phyloP scores from a whole-genome alignment of 2,888 invertebrate genomes.

The Nomada fucata region DNA sequence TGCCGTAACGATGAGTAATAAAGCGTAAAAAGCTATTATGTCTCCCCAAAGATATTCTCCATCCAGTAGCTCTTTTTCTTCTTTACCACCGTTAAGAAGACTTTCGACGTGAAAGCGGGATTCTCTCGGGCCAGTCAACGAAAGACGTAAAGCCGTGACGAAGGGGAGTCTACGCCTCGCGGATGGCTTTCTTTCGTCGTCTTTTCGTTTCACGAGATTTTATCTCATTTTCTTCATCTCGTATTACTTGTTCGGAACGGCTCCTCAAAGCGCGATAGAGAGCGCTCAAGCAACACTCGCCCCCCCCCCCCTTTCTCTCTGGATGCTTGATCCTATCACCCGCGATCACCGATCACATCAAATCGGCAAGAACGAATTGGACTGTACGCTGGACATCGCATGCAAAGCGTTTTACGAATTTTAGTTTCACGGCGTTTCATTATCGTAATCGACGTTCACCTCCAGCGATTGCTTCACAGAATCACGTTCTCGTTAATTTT shows the following conservation, averaged over 20 bases:
- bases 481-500: neutral
- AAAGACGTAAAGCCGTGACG: constrained; percentile 52
- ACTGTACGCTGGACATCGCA: neutral
- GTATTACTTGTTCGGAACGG: constrained; percentile 46
- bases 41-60: constrained; percentile 60
- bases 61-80: constrained; percentile 42
- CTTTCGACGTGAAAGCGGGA: constrained; percentile 60
- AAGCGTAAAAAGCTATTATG: constrained; percentile 71
- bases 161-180: constrained; percentile 45
- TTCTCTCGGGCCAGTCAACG: constrained; percentile 50
- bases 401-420: constrained; percentile 1
- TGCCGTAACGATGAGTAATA: constrained; percentile 68
- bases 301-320: neutral
- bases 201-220: constrained; percentile 54
- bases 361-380: neutral
- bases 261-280: constrained; percentile 28
- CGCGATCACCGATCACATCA: constrained; percentile 4
- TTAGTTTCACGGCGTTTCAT: constrained; percentile 6
- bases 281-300: neutral
- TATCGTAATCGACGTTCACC: neutral
- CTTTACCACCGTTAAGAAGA: constrained; percentile 35
- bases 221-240: constrained; percentile 58
- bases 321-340: neutral
- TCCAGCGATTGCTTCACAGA: constrained; percentile 1
- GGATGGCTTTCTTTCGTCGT: constrained; percentile 57